A percentile compares a stretch with the other conserved stretches of the same genome.
These are phyloP conservation scores for Hystrix brachyura DNA, from an alignment of 2,113 vertebrate species.

Conservation along the genomic window DNA sequence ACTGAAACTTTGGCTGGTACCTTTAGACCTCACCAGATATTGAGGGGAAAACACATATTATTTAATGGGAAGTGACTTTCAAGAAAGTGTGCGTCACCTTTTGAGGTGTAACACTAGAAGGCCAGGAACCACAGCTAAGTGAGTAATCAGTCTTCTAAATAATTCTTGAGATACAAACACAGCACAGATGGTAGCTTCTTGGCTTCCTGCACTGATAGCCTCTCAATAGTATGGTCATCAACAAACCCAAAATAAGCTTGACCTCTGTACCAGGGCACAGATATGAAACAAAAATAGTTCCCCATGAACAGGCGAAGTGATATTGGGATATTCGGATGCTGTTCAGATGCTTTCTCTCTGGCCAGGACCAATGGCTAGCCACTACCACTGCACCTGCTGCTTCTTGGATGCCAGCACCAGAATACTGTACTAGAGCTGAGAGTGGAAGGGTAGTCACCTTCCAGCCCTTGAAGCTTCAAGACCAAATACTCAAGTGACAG, in stretches of 20 bases:
- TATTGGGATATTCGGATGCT: slow-evolving; percentile 59
- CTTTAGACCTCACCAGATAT: neutral
- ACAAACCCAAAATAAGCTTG: slow-evolving; percentile 82
- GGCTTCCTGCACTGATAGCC: slow-evolving; percentile 76
- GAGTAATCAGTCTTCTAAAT: slow-evolving; percentile 66
- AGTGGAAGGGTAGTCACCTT: slow-evolving; percentile 73
- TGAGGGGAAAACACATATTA: neutral
- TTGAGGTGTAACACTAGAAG: slow-evolving; percentile 62
- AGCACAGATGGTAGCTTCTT: slow-evolving; percentile 80
- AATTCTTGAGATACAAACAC: slow-evolving; percentile 78
- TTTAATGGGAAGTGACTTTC: slow-evolving; percentile 57
- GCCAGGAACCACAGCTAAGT: slow-evolving; percentile 49
- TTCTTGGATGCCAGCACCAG: slow-evolving; percentile 65
- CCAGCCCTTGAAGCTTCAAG: slow-evolving; percentile 74
- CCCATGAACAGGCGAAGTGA: slow-evolving; percentile 69
- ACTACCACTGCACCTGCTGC: slow-evolving; percentile 77
- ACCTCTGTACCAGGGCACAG: slow-evolving; percentile 71
- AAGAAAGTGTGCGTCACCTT: slow-evolving; percentile 57
- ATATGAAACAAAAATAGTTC: slow-evolving; percentile 72
- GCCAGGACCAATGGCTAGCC: slow-evolving; percentile 63
- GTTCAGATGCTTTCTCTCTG: slow-evolving; percentile 69
- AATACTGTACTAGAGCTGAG: slow-evolving; percentile 80
- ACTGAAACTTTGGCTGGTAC: neutral
- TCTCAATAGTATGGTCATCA: slow-evolving; percentile 75
- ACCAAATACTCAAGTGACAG: slow-evolving; percentile 75